Base-by-base conservation (phyloP, 1,140 invertebrate species). In the Lutraria rhynchaena region DNA sequence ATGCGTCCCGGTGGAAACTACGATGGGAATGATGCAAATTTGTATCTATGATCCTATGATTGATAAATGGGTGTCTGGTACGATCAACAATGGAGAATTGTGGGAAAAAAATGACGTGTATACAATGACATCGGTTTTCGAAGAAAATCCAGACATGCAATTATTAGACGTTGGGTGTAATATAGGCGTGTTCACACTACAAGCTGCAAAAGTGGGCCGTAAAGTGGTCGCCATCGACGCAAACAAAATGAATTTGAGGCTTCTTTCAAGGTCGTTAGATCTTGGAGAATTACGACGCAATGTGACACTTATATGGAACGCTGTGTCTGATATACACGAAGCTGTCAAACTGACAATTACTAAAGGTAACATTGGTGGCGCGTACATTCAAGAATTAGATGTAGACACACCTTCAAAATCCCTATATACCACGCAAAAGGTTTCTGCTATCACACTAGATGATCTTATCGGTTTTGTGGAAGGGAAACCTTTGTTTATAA, bases 91-190 rank as follows among this genome's bases (percentile, higher is more conserved):
- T 17, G 11, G 13, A 17, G 53, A 35, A 17, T 29, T 53, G 11
- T 74, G 49, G 51, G 51, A 74, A n/a, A 22, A 19, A 19, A 37
- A 74, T 17, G 24, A 35, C 15, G 15, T 74, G 11, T n/a, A 74
- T 1, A 29, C 44, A 11, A 51, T 31, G 4, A 24, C 24, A 27
- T 49, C 41, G 17, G 41, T 67, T 41, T 24, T 77, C 4, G 4
- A 7, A 22, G 46, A 31, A 27, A 31, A 51, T 51, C 74, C 60
- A 17, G 58, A 46, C 3, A 67, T 71, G 51, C 63, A 49, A 5
- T 74, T 89, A 9, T 60, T 89, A n/a, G 88, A 89, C 60, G 29
- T 89, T 24, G 88, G 88, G 7, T 83, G 86, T 24, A 89, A 89
- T 76, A 85, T 89, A 35, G 88, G 88, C 35, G 89, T 83, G 35